A percentile compares a stretch with the other conserved stretches of the same genome.
These are phyloP conservation scores for Takifugu bimaculatus DNA, from an alignment of 2,113 vertebrate genomes.

Conservation along the genomic window DNA sequence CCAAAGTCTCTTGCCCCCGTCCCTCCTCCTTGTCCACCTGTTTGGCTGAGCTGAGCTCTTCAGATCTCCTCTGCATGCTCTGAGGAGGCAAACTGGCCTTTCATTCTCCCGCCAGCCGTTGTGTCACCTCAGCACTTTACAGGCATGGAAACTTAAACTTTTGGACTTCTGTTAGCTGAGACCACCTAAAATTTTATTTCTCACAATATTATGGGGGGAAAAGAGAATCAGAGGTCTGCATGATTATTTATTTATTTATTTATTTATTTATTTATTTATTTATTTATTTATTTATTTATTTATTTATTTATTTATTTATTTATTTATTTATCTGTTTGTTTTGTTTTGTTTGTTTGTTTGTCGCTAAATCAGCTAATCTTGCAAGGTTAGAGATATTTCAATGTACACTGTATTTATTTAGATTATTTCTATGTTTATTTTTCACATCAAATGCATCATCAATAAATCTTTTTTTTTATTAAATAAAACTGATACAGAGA, in stretches of 20 bases:
- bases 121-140: conserved; percentile 56
- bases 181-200: neutral
- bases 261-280: too few species aligned
- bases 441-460: too few species aligned
- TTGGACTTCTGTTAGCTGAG: neutral
- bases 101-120: conserved; percentile 55
- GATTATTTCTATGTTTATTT: too few species aligned
- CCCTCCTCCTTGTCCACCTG: neutral
- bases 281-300: too few species aligned
- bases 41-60: conserved; percentile 17
- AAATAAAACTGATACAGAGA: neutral
- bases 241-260: too few species aligned
- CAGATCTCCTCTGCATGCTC: conserved; percentile 27
- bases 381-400: too few species aligned
- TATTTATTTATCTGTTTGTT: too few species aligned
- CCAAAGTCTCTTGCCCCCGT: neutral
- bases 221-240: too few species aligned
- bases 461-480: neutral
- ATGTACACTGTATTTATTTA: neutral
- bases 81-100: conserved; percentile 49
- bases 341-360: too few species aligned
- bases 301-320: too few species aligned
- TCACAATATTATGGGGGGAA: too few species aligned
- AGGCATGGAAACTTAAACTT: conserved; percentile 34
- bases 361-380: too few species aligned